Percentiles rank a stretch among this genome's conserved stretches.
These are phyloP conservation scores for Lycophotia porphyrea DNA, from an alignment of 2,888 invertebrate genomes.

Conservation along the genomic window DNA sequence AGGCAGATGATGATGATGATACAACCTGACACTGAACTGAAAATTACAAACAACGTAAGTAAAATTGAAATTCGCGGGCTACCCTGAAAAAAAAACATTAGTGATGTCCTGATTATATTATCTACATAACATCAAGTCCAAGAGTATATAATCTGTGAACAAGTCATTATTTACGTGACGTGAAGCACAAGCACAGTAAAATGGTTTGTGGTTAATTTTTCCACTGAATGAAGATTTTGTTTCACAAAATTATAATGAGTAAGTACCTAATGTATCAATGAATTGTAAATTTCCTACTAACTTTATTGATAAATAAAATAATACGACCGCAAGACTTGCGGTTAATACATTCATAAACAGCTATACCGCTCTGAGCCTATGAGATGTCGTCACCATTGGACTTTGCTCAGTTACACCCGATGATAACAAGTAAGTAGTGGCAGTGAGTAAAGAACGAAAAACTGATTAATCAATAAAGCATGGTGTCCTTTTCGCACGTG, in stretches of 20 bases:
- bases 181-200: too few species aligned
- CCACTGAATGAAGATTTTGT: neutral
- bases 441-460: neutral
- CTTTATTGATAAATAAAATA: neutral
- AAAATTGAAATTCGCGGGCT: too few species aligned
- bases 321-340: neutral
- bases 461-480: neutral
- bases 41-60: too few species aligned
- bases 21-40: too few species aligned
- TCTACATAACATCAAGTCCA: neutral
- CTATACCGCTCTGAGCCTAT: neutral
- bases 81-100: too few species aligned
- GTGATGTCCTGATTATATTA: neutral
- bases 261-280: neutral
- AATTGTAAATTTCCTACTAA: neutral
- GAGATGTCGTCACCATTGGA: constrained; percentile 13
- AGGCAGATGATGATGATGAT: too few species aligned
- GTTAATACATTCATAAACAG: neutral
- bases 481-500: constrained; percentile 25
- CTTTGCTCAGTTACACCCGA: constrained; percentile 17
- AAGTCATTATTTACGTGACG: neutral
- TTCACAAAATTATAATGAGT: neutral
- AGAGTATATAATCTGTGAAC: too few species aligned
- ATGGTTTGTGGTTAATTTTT: neutral
- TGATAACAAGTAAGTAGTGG: constrained; percentile 30